Conservation (phyloP, 2,797 vertebrate species). For the Aselliscus stoliczkanus region DNA sequence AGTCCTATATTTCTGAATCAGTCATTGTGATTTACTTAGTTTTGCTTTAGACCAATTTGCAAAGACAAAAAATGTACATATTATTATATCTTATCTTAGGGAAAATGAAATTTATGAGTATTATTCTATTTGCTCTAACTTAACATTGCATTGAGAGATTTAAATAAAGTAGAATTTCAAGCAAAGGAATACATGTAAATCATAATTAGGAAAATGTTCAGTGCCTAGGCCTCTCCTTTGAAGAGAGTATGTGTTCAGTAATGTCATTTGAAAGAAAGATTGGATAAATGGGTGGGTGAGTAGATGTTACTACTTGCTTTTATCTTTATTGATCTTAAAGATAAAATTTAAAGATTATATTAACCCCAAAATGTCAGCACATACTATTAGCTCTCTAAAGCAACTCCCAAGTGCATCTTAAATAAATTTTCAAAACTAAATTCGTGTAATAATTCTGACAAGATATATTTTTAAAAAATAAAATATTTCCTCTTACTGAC, state of each 20-base stretch:
- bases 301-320: not conserved
- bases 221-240: not conserved
- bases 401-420: not conserved
- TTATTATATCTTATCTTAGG: not conserved
- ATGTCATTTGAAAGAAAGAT: not conserved
- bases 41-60: not conserved
- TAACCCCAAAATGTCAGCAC: not conserved
- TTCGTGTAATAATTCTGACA: not conserved
- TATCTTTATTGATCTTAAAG: conserved; percentile 6
- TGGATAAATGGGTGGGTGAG: not conserved
- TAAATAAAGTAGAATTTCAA: conserved; percentile 3
- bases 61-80: not conserved
- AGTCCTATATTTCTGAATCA: not conserved
- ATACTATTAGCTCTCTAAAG: not conserved
- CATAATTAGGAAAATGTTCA: not conserved
- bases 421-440: not conserved
- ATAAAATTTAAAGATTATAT: conserved; percentile 7
- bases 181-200: not conserved
- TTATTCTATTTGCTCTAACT: not conserved
- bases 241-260: not conserved
- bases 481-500: not conserved
- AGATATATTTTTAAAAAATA: not conserved
- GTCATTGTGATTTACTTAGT: not conserved
- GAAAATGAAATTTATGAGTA: not conserved
- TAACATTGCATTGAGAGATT: not conserved